A percentile compares a stretch with the other conserved stretches of the same genome.
Conservation (phyloP, 2,113 vertebrate genomes). For the Gymnarchus niloticus region DNA sequence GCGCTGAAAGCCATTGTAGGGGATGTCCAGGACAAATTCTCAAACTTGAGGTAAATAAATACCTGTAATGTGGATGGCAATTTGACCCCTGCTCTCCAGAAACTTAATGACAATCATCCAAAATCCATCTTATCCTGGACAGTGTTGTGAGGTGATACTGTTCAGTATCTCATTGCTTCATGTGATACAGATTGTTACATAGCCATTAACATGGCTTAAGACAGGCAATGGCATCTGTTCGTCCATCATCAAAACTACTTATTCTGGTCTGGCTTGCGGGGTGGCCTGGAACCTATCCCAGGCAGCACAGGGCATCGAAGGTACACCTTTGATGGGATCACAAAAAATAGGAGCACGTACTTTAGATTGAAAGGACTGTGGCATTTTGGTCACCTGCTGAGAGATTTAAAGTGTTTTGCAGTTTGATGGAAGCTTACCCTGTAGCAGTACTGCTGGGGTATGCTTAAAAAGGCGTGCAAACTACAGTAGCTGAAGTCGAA, state of each 20-base stretch:
- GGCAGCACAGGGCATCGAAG: neutral
- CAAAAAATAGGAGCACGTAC: no score
- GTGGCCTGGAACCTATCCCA: neutral
- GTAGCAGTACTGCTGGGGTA: neutral
- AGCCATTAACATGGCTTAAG: no score
- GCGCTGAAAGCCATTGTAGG: neutral
- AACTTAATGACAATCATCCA: neutral
- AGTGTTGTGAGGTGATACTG: neutral
- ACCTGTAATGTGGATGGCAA: neutral
- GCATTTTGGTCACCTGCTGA: neutral
- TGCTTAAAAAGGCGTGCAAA: no score
- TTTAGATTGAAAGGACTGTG: no score
- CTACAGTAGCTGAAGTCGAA: no score
- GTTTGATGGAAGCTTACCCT: no score
- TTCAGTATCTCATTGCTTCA: no score
- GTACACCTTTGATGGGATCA: no score
- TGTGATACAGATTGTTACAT: no score
- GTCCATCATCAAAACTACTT: no score
- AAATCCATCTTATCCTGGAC: neutral
- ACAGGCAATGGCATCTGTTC: no score
- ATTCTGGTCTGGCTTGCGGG: no score
- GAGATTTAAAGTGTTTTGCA: neutral
- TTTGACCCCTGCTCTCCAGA: neutral
- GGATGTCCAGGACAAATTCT: neutral
- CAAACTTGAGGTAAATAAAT: neutral